Conservation (phyloP, 1,140 invertebrate genomes). For the Drosophila baimaii region DNA sequence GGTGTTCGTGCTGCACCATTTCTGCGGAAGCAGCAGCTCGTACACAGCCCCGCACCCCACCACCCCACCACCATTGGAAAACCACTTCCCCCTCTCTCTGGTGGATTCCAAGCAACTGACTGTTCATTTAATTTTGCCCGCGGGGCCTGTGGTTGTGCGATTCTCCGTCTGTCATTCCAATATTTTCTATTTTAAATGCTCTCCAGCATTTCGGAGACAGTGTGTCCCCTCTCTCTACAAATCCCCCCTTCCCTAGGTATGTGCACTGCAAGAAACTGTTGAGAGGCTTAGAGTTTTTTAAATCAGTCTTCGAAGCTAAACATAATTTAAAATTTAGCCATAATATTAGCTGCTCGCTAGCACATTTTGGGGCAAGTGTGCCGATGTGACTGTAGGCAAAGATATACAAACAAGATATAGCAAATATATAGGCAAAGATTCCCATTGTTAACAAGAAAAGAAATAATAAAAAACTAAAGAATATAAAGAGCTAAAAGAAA, state of each 20-base stretch:
- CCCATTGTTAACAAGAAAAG: too few species aligned
- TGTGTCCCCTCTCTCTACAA: not conserved
- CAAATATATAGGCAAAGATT: too few species aligned
- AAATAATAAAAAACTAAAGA: not conserved
- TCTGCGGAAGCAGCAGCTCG: too few species aligned
- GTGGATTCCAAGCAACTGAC: constrained; percentile 1
- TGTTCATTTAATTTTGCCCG: constrained; percentile 48
- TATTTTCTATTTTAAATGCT: constrained; percentile 47
- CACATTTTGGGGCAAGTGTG: too few species aligned
- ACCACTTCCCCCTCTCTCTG: too few species aligned
- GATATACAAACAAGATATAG: too few species aligned
- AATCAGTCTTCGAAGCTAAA: not conserved
- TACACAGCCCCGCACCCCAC: too few species aligned
- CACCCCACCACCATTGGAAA: too few species aligned
- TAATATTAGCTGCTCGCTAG: too few species aligned
- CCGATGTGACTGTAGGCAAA: too few species aligned
- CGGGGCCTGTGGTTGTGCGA: constrained; percentile 27
- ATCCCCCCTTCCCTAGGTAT: not conserved
- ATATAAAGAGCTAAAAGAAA: not conserved
- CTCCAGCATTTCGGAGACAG: constrained; percentile 31
- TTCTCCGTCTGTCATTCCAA: constrained; percentile 27
- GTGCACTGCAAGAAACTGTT: not conserved
- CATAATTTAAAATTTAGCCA: too few species aligned
- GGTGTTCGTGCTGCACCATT: constrained; percentile 40
- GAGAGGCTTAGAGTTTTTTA: not conserved